Evolutionary conservation across 2,113 vertebrate genomes (phyloP).

Genomic region (Origma solitaria): DNA sequence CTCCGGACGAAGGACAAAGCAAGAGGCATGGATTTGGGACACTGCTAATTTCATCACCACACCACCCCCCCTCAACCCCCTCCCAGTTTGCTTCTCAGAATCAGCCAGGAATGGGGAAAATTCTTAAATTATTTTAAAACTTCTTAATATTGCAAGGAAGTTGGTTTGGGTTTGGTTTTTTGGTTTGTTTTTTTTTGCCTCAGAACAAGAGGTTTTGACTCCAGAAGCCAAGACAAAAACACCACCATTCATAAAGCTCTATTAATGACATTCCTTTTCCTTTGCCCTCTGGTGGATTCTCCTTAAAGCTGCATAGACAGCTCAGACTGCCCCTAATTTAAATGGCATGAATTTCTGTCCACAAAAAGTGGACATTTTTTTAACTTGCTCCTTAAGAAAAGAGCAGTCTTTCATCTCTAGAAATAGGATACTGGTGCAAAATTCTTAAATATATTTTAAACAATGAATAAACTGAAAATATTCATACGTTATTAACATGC

Average conservation of each 20-base stretch:
- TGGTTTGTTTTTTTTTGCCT: background rate
- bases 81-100: background rate
- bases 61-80: rapidly evolving
- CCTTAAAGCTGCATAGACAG: background rate
- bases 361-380: background rate
- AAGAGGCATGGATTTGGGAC: background rate
- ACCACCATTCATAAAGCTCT: background rate
- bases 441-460: background rate
- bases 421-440: background rate
- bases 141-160: background rate
- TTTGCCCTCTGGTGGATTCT: slow-evolving; percentile 19
- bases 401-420: background rate
- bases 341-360: background rate
- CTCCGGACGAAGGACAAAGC: background rate
- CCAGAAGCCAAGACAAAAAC: background rate
- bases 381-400: background rate
- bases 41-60: background rate
- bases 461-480: background rate
- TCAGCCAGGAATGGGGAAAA: background rate
- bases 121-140: background rate
- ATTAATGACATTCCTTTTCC: background rate
- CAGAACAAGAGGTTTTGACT: background rate
- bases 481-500: background rate
- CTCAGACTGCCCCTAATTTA: background rate
- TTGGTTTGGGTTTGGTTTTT: too few relatives aligned